Evolutionary conservation across 2,888 invertebrate species (phyloP).

Genomic region (Rhamnusium bicolor): DNA sequence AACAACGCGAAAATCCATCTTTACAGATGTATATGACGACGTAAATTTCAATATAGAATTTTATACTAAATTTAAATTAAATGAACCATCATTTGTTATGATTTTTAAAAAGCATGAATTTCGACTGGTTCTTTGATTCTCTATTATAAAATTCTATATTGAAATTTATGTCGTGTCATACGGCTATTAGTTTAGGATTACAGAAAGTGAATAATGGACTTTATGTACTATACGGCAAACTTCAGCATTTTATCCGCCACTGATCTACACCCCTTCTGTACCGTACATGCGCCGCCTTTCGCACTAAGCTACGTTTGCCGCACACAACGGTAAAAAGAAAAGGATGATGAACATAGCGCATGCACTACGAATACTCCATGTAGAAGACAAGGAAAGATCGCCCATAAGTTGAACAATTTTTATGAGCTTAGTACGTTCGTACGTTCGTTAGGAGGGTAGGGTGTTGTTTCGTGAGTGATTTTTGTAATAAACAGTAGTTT

Average conservation of each 20-base stretch:
- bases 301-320: not conserved
- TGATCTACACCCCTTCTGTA: not conserved
- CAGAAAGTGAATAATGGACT: too few species aligned
- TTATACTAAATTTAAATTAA: too few species aligned
- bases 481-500: not conserved
- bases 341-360: not conserved
- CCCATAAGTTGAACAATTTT: not conserved
- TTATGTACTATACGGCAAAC: not conserved
- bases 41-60: too few species aligned
- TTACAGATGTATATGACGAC: too few species aligned
- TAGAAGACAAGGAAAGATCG: slow-evolving; percentile 5
- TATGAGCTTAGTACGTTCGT: not conserved
- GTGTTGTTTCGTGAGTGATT: not conserved
- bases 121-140: too few species aligned
- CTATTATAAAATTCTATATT: too few species aligned
- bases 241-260: not conserved
- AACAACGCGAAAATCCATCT: too few species aligned
- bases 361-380: not conserved
- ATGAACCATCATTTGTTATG: too few species aligned
- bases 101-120: too few species aligned
- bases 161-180: too few species aligned
- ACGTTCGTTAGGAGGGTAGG: not conserved
- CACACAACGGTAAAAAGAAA: slow-evolving; percentile 11
- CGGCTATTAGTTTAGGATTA: too few species aligned
- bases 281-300: not conserved